Base-by-base conservation (phyloP, 2,113 vertebrate genomes). In the Hypanus sabinus region DNA sequence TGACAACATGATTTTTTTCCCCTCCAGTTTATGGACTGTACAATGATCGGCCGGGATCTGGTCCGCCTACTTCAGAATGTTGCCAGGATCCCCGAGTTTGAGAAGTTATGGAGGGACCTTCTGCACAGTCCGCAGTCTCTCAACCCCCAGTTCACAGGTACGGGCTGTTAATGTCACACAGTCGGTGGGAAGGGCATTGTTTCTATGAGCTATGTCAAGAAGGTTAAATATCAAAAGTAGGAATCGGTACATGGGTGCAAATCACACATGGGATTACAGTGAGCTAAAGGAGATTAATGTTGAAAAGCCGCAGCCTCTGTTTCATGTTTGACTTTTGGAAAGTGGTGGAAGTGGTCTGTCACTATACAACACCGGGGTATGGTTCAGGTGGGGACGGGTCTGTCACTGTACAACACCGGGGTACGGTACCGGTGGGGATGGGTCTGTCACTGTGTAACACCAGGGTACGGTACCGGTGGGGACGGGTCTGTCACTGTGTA, bases 1-100 rank as follows among this genome's bases (percentile, higher is more conserved):
- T 2, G 6, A 46, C 46, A 71, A 93, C 18, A 11, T 0, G 60
- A 1, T 87, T 87, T 10, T 22, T 73, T 5, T 57, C 30, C 46
- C 30, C 46, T 70, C 38, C 94, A 98, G 98, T 98, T 99, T 94
- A 98, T 98, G 97, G 99, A 99, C 93, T 99, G 98, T 90, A 96
- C 98, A 94, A 98, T 99, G 97, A 98, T 99, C 38, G 99, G 99
- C 88, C 97, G 99, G 94, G 99, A 99, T 95, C 97, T 99, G 12
- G 98, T 99, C 60, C 96, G 99, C 68, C 96, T 99, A 73, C 97
- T 99, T 94, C 99, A 99, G 95, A 99, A 98, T 22, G 98, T 99
- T 0, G 99, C 98, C 4, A 96, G 98, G 77, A 99, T 99, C 94
- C 98, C 98, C 0, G 98, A 99, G 95, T 98, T 99, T 83, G 99